Percentiles rank a stretch among this genome's conserved stretches.
These are phyloP conservation scores for Ochotona curzoniae DNA, from an alignment of 2,113 vertebrate species.

Conservation along the genomic window DNA sequence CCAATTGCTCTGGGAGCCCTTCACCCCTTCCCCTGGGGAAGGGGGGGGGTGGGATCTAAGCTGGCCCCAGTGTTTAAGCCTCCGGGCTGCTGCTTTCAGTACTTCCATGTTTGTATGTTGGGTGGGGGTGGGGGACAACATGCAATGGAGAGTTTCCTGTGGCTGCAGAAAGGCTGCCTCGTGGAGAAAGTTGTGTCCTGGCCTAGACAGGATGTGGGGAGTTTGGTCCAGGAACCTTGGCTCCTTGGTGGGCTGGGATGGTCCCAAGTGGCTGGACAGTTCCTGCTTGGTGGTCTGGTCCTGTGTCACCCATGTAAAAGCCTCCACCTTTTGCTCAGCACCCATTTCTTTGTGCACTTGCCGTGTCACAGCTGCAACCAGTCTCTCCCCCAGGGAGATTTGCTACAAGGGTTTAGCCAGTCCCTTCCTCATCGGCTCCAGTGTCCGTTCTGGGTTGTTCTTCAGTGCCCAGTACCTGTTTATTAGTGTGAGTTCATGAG, in stretches of 20 bases:
- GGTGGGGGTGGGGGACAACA: background rate
- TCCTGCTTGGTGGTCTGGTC: background rate
- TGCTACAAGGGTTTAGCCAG: background rate
- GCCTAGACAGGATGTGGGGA: background rate
- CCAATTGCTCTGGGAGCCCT: background rate
- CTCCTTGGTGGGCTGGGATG: background rate
- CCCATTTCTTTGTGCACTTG: background rate
- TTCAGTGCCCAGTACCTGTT: background rate
- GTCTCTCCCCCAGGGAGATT: too few species aligned
- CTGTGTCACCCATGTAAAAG: background rate
- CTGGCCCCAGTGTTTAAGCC: constrained; percentile 50
- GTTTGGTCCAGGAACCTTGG: background rate
- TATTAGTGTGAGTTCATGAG: background rate
- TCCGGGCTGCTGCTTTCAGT: constrained; percentile 66
- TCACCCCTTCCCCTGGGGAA: background rate
- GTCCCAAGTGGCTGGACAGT: background rate
- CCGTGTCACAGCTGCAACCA: too few species aligned
- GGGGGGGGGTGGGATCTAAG: constrained; percentile 44
- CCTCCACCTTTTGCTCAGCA: background rate
- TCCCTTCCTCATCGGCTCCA: background rate
- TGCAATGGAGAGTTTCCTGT: background rate
- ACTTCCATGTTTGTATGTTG: background rate
- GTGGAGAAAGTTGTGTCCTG: background rate
- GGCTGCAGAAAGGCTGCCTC: background rate
- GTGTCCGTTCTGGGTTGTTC: background rate